phyloP scores from a whole-genome alignment of 1,140 invertebrate species.

The Leptinotarsa lineolata region DNA sequence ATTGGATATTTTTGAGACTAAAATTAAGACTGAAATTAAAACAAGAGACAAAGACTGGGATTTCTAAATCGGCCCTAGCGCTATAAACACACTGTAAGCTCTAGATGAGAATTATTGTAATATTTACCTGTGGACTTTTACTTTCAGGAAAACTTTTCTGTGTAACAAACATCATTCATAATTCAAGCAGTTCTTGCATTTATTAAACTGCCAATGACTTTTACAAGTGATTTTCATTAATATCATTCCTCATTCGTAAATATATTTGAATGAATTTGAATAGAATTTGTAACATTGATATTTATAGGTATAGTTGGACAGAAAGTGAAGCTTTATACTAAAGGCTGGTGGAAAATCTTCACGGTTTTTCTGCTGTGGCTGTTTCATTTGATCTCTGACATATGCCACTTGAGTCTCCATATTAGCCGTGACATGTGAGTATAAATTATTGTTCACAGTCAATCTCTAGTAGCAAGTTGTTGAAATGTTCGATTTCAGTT shows the following conservation, averaged over 20 bases:
- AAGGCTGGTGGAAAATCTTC: constrained; percentile 70
- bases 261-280: constrained; percentile 6
- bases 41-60: too few relatives aligned
- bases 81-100: too few relatives aligned
- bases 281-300: constrained; percentile 16
- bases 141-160: too few relatives aligned
- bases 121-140: too few relatives aligned
- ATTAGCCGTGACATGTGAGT: constrained; percentile 77
- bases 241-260: constrained; percentile 4
- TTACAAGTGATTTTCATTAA: not conserved
- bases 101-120: too few relatives aligned
- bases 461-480: too few relatives aligned
- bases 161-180: too few relatives aligned
- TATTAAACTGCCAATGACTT: not conserved
- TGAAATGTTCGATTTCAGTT: too few relatives aligned
- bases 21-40: too few relatives aligned
- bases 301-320: constrained; percentile 48
- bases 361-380: constrained; percentile 75
- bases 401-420: constrained; percentile 75
- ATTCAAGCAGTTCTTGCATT: too few relatives aligned
- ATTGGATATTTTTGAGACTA: too few relatives aligned
- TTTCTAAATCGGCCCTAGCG: too few relatives aligned
- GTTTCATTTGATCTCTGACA: constrained; percentile 75
- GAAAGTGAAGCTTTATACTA: constrained; percentile 63
- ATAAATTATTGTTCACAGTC: not conserved